phyloP scores from a whole-genome alignment of 2,113 vertebrate genomes.

The Miniopterus natalensis region DNA sequence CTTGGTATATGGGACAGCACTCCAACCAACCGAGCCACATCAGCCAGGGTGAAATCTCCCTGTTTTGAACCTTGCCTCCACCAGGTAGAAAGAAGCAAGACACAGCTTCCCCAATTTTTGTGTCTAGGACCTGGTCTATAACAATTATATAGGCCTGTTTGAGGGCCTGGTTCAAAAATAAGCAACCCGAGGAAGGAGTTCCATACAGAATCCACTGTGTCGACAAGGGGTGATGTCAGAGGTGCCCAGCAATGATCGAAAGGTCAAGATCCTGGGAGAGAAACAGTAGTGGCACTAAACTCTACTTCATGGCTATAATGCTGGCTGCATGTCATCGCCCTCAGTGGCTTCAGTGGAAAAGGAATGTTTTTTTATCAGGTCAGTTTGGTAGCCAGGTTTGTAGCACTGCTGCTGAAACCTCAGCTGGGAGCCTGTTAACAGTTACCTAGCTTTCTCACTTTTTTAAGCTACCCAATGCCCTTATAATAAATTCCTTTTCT shows the following conservation, averaged over 20 bases:
- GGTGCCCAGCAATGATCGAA: not conserved
- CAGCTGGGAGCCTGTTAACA: not conserved
- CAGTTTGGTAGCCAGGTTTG: not conserved
- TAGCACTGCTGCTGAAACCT: not conserved
- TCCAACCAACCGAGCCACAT: not conserved
- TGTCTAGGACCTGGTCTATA: not conserved
- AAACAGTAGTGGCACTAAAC: not conserved
- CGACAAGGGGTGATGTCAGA: not conserved
- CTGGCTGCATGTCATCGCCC: not conserved
- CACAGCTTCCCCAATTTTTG: not conserved
- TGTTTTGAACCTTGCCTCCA: not conserved
- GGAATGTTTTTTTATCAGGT: not conserved
- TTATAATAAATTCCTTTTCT: not conserved
- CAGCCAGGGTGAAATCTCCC: not conserved
- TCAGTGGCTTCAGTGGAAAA: not conserved
- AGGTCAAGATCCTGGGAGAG: not conserved
- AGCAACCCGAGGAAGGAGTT: not conserved
- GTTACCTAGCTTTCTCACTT: not conserved
- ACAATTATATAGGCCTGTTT: not conserved
- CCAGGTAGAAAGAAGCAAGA: not conserved
- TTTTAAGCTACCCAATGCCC: not conserved
- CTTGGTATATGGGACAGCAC: not conserved
- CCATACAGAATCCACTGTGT: not conserved
- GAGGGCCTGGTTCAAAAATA: not conserved
- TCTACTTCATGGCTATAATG: not conserved